These are phyloP conservation scores for Heterochromis multidens DNA, from an alignment of 2,113 vertebrate species.

Conservation along the genomic window DNA sequence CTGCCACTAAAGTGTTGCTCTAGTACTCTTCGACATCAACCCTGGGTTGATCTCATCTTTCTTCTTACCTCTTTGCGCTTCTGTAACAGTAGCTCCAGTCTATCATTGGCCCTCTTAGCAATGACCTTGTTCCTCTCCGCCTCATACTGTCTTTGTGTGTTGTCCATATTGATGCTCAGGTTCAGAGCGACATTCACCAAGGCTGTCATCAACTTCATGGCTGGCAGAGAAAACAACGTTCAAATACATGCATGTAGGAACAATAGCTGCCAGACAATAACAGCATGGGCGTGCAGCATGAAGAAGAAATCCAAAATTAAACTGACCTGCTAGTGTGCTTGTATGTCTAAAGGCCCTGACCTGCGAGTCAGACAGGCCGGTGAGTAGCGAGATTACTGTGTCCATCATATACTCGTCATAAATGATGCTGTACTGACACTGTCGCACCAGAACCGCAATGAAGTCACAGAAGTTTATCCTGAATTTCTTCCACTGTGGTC, in stretches of 20 bases:
- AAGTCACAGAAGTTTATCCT: constrained; percentile 95
- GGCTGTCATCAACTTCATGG: constrained; percentile 96
- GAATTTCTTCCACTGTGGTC: constrained; percentile 98
- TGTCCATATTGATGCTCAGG: constrained; percentile 99
- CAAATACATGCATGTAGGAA: background rate
- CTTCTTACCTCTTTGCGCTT: constrained; percentile 92
- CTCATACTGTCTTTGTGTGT: constrained; percentile 95
- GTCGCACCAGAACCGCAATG: constrained; percentile 91
- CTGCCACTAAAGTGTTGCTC: background rate
- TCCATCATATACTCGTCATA: constrained; percentile 99
- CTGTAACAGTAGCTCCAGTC: constrained; percentile 90
- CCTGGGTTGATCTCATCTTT: background rate
- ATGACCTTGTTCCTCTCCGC: constrained; percentile 94
- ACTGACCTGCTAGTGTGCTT: constrained; percentile 91
- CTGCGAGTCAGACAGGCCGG: constrained; percentile 95
- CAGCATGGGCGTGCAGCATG: background rate
- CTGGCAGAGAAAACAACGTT: constrained; percentile 57
- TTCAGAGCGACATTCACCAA: constrained; percentile 91
- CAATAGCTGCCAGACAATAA: background rate
- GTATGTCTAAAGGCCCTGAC: constrained; percentile 97
- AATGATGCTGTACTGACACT: constrained; percentile 98
- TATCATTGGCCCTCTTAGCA: constrained; percentile 92
- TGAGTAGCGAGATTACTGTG: constrained; percentile 94
- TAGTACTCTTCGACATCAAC: background rate
- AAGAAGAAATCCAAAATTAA: background rate